These are phyloP conservation scores for Hydrotaea cyrtoneurina DNA, from an alignment of 2,888 invertebrate genomes.

Conservation along the genomic window DNA sequence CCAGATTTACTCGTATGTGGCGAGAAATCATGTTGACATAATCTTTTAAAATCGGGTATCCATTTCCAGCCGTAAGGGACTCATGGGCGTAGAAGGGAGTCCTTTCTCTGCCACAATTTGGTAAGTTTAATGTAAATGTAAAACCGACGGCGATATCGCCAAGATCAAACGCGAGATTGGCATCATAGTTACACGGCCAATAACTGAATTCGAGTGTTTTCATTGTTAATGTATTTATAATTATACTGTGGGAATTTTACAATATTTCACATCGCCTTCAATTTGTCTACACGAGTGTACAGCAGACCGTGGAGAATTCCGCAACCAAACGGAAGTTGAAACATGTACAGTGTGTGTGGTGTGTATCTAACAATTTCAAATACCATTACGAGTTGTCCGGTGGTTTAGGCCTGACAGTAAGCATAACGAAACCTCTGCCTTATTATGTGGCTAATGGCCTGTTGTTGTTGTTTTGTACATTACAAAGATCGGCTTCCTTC, in stretches of 20 bases:
- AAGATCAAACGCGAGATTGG: neutral
- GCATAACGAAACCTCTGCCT: neutral
- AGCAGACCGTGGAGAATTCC: constrained; percentile 29
- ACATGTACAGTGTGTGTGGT: neutral
- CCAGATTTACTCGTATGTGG: constrained; percentile 18
- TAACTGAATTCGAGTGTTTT: neutral
- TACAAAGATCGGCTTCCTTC: constrained; percentile 59
- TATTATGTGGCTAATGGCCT: constrained; percentile 28
- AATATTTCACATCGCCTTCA: constrained; percentile 47
- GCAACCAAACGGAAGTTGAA: constrained; percentile 55
- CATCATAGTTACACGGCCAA: neutral
- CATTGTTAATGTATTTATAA: constrained; percentile 63
- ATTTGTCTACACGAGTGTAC: constrained; percentile 31
- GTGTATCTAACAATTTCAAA: neutral
- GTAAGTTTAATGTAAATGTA: neutral
- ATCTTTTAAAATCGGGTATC: constrained; percentile 63
- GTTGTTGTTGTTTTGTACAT: neutral
- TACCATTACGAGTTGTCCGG: neutral
- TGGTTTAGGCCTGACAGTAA: neutral
- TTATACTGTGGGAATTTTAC: constrained; percentile 65
- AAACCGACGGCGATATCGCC: neutral
- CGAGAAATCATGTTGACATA: constrained; percentile 63
- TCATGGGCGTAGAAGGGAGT: neutral
- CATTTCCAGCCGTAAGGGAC: constrained; percentile 29
- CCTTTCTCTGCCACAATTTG: neutral